Base-by-base conservation (phyloP, 2,888 invertebrate genomes). In the Conchocele bisecta region DNA sequence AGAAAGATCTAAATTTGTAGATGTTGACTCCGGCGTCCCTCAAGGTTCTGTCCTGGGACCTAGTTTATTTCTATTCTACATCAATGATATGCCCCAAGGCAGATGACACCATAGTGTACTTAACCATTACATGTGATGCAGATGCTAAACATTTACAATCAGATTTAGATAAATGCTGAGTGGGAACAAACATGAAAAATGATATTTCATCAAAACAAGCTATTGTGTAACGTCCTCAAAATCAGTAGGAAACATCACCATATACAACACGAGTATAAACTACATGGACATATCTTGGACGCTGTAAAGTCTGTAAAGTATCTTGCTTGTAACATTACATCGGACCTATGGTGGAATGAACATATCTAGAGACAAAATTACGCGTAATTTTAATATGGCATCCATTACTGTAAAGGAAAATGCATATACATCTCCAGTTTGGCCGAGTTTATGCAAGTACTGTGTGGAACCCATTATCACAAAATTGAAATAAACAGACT, bases 171-270 rank as follows among this genome's bases (percentile, higher is more conserved):
- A 60, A 56, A 56, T 1, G 61, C 29, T 9, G 22, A 28, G 11
- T 73, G 63, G 57, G 41, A 74, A 20, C n/a, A n/a, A n/a, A n/a
- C n/a, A n/a, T n/a, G n/a, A n/a, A n/a, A n/a, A n/a, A 68, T 73
- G 64, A 33, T 24, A 13, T 68, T 73, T 29, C 64, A 68, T 46
- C 73, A 59, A 17, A 56, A 54, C 2, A 73, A 64, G 33, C n/a
- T n/a, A n/a, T n/a, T n/a, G n/a, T 73, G 73, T 28, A 53, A 51
- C 33, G 51, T 68, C 4, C 33, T 65, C 7, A 50, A 54, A 3
- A 31, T 68, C 24, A 59, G 33, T 17, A 53, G 41, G 15, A 68
- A 68, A 37, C n/a, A 31, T 35, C 37, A 50, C 26, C 54, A 56
- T 1, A 46, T 50, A 7, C 39, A 33, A 7, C 11, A 28, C 13